Base-by-base conservation (phyloP, 1,140 invertebrate species). In the Sinella curviseta region DNA sequence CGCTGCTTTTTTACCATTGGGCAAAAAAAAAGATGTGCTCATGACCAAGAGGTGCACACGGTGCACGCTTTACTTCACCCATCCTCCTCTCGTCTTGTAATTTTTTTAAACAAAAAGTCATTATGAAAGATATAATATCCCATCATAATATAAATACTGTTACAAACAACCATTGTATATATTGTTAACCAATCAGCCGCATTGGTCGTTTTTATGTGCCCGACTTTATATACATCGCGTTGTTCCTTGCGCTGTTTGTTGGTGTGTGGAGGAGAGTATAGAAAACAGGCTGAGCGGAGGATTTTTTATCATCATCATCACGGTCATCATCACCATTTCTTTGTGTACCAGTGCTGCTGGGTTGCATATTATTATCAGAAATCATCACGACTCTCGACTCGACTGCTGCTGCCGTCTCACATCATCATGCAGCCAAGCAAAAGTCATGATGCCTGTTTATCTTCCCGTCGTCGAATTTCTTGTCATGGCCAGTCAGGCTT, bases 81-180 rank as follows among this genome's bases (percentile, higher is more conserved):
- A 12, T 65, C 39, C 39, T 65, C 24, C 57, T 26, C 8, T 65
- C 57, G 16, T n/a, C 39, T 26, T 65, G 24, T 65, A 65, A n/a
- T 65, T 65, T 65, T 26, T 48, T 48, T 48, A 12, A 48, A 65
- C 57, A 65, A 65, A 65, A 65, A 65, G 57, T 65, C 57, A 65
- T 65, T 65, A 65, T 26, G 8, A 20, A 65, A 65, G 16, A 65
- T 65, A 26, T 65, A 65, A 65, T 65, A 4, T 65, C 8, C 57
- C 57, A n/a, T 65, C 57, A 26, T 26, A 16, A 65, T 65, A 26
- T 26, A 26, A 17, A 65, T 65, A 65, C 57, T 65, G 57, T n/a
- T 65, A 65, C 57, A n/a, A 65, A 65, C 57, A n/a, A 26, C 57
- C 57, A 65, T 65, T 65, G 8, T 65, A 20, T 48, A 26, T 65